Evolutionary conservation across 2,113 vertebrate genomes (phyloP), one percentile per base, ranked within the genome.

Genomic region (Ornithorhynchus anatinus): DNA sequence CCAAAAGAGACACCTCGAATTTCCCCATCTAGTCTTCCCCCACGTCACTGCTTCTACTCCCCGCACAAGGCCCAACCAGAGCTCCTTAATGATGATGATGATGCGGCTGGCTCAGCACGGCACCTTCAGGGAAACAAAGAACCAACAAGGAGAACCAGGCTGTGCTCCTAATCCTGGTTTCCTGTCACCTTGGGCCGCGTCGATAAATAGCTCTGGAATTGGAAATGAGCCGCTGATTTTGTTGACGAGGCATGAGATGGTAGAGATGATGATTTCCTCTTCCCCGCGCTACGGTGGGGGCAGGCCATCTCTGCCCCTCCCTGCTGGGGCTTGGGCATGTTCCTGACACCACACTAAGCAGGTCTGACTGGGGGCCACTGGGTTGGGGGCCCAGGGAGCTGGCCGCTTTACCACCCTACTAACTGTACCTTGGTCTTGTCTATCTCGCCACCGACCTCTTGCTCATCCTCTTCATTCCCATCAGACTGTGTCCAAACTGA

Each of bases 141-240:
- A 60, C 77, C 75, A 83, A 59, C 60, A 81, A 77, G 60, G 63
- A 77, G 75, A 75, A 72, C 72, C 80, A 69, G 54, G 63, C 80
- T 69, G 77, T 40, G 80, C 63, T 79, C 69, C 67, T 81, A 59
- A 84, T 72, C 79, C 72, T 23, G 66, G 72, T 81, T 75, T 62
- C 66, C 25, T 70, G 69, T 84, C 8, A 3, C 69, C 66, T 27
- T n/a, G 31, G 31, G 47, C 47, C 25, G 66, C 69, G 78, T 58
- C 79, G 82, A 79, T 60, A 63, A 79, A 57, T 69, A 40, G 72
- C 60, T 72, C 60, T 75, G 37, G 80, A 64, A 77, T 22, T 58
- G 69, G 75, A 58, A 77, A 80, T 50, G 16, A 50, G 47, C 47
- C 31, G 47, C 31, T 50, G 47, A 50, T 50, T 50, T 50, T n/a